Base-by-base conservation (phyloP, 2,113 vertebrate species). In the Ursus arctos region DNA sequence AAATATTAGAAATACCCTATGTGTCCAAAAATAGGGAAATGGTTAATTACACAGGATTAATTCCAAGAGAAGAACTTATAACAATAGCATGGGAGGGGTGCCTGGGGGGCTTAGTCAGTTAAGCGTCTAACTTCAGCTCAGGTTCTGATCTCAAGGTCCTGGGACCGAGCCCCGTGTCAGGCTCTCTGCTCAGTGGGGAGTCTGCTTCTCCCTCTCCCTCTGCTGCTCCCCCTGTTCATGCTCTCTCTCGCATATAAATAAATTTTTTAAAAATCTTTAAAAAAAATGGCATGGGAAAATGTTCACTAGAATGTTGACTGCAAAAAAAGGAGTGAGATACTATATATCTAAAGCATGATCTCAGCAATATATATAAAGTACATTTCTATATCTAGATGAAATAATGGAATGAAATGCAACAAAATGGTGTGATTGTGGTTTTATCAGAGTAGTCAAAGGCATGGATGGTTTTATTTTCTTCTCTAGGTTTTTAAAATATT, bases 291-390 rank as follows among this genome's bases (percentile, higher is more conserved):
- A 40, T 22, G 16, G 51, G 91, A 26, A 88, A 96, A 92, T 40
- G 19, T 18, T 95, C 36, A 69, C 18, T 84, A 69, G 65, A 61
- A 72, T 69, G 53, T 49, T 77, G 21, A 57, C 24, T 83, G 5
- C 6, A 26, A 28, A 74, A 74, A 80, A 91, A 71, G 71, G 11
- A 65, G 9, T 28, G 94, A 95, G 47, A 85, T 69, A 84, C 6
- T 51, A 16, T 57, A 8, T 76, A 71, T 19, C 40, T 57, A 47
- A 88, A 87, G 40, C 67, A 89, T 76, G 18, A 61, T 13, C 31
- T 97, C 67, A 88, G 76, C 51, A 51, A 80, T 88, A 47, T 15
- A 61, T 57, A 77, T 91, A 87, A 84, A 80, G 28, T 67, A 69
- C 40, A 49, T 91, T 43, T 61, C 51, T 18, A 74, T 93, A 61